A percentile compares a stretch with the other conserved stretches of the same genome.
phyloP scores from a whole-genome alignment of 2,113 vertebrate genomes.

The Ctenomys sociabilis region DNA sequence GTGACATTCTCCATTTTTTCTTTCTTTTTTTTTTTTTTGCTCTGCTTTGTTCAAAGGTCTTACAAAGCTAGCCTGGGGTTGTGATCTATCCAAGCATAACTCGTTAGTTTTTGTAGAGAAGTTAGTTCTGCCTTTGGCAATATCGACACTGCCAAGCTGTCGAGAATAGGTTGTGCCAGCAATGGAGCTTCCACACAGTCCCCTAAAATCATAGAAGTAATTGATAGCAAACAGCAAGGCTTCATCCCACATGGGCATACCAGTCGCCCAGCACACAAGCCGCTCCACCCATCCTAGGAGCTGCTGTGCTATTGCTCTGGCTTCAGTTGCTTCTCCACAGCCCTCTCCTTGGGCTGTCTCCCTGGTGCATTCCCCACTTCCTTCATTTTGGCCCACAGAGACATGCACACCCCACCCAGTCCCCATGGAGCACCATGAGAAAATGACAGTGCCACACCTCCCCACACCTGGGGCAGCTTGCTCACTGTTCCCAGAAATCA shows the following conservation, averaged over 20 bases:
- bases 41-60: slow-evolving; percentile 19
- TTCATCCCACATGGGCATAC: neutral
- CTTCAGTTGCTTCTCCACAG: slow-evolving; percentile 53
- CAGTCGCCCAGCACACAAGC: neutral
- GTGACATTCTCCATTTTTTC: neutral
- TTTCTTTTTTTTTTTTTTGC: no score
- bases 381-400: neutral
- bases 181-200: neutral
- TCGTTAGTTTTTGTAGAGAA: slow-evolving; percentile 16
- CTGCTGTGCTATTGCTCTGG: neutral
- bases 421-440: neutral
- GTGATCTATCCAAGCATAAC: neutral
- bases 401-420: neutral
- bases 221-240: neutral
- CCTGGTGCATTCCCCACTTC: slow-evolving; percentile 32
- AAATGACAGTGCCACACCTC: slow-evolving; percentile 14
- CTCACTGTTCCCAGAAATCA: slow-evolving; percentile 20
- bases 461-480: neutral
- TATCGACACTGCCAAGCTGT: neutral
- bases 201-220: neutral
- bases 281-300: neutral
- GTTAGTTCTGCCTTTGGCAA: neutral
- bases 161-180: neutral
- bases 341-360: neutral
- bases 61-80: neutral